Base-by-base conservation (phyloP, 2,797 vertebrate species). In the Silurus lanzhouensis region DNA sequence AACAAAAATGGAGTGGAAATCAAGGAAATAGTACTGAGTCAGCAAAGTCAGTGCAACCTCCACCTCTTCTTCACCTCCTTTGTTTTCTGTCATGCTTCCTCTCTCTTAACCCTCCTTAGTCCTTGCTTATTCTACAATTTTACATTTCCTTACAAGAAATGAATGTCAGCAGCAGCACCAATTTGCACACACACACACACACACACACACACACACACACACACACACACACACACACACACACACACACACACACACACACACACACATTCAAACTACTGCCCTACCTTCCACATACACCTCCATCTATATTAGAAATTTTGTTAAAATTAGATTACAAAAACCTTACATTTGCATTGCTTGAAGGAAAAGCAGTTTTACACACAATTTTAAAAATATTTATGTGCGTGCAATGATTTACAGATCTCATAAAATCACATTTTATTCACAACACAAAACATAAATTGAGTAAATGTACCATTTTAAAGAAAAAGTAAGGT, bases 1-100 rank as follows among this genome's bases (percentile, higher is more conserved):
- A n/a, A 82, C 68, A 85, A 84, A 90, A 91, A 89, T 82, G 84
- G 89, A 91, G 88, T 88, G 88, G 88, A 91, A 91, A 92, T 90
- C 91, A 91, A 89, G 87, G 88, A 68, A 90, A 90, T 82, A 88
- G 78, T 67, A 87, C 90, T 88, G 88, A 91, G 85, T 91, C 90
- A 91, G 91, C 91, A 87, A 25, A 66, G 58, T 76, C 81, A 81
- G 85, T 63, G 48, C 46, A 60, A 81, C 75, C 76, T 83, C 82
- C 82, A 83, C 84, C 66, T 79, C 74, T 72, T 71, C 48, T 77
- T 77, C 75, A 85, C 84, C 84, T 87, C 80, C 83, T 84, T 85
- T 79, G 55, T 84, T 76, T 66, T 74, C 78, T 77, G 75, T 58
- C 75, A 31, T 20, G 55, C 75, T 77, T 52, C 48, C 64, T 27